These are phyloP conservation scores for Cantharis nigra DNA, from an alignment of 2,888 invertebrate species.

Conservation along the genomic window DNA sequence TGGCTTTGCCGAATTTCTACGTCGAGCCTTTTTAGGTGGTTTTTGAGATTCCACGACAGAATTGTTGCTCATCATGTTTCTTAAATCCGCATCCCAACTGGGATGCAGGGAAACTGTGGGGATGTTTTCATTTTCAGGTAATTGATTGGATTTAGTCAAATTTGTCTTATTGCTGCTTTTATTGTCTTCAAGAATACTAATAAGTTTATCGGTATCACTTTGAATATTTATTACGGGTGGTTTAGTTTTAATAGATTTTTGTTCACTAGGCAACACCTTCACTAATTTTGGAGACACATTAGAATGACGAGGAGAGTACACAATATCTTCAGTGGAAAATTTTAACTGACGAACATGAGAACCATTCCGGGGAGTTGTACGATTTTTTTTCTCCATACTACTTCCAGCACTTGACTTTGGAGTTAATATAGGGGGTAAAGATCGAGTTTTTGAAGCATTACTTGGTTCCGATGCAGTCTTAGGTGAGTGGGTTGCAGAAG, in stretches of 20 bases:
- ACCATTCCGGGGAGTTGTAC: conserved; percentile 29
- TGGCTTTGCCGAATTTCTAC: background rate
- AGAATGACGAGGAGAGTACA: conserved; percentile 6
- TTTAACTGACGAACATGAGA: conserved; percentile 46
- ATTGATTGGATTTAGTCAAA: background rate
- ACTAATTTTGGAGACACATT: conserved; percentile 26
- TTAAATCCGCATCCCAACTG: conserved; percentile 45
- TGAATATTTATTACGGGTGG: background rate
- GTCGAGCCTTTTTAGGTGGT: background rate
- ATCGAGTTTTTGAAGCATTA: background rate
- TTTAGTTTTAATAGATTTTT: background rate
- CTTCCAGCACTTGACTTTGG: background rate
- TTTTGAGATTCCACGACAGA: background rate
- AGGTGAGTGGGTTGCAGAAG: background rate
- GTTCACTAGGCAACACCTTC: background rate
- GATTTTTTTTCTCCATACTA: conserved; percentile 11
- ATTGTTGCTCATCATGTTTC: conserved; percentile 28
- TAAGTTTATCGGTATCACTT: background rate
- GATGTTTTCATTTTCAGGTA: background rate
- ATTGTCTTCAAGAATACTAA: background rate
- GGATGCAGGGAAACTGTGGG: background rate
- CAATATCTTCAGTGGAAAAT: conserved; percentile 42
- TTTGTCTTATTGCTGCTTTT: background rate
- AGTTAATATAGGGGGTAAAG: background rate
- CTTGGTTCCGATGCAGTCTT: background rate